Base-by-base conservation (phyloP, 1,140 invertebrate genomes). In the Trachymyrmex septentrionalis region DNA sequence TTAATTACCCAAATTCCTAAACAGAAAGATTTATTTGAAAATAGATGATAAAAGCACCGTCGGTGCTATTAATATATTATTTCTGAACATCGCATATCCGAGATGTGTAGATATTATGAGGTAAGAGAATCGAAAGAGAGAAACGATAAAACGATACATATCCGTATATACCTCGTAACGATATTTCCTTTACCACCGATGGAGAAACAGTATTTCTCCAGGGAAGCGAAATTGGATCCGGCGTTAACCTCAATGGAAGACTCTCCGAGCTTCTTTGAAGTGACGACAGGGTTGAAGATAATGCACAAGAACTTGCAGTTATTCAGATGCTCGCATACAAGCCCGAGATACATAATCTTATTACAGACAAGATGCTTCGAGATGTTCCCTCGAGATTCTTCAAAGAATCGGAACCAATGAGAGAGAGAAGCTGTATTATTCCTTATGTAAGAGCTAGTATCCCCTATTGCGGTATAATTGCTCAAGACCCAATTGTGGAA, bases 201-300 rank as follows among this genome's bases (percentile, higher is more conserved):
- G 19, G 48, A 81, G 38, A 3, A 69, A 34, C 64, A 69, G 48
- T 71, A 81, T 34, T 80, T 80, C 44, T 57, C 27, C 7, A 44
- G 16, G 57, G 57, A 63, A 44, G 63, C 61, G 21, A 81, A 81
- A 81, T 81, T 81, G 61, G 64, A 80, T 80, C 61, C 44, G 19
- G 19, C 76, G 44, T 64, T 78, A 78, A 78, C 76, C 76, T 67
- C 76, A 53, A 80, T 53, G 27, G 63, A 81, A 55, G 27, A 59
- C 14, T 38, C 14, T 24, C 14, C n/a, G n/a, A 69, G 64, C 6
- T 38, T 71, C 21, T 81, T 59, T 69, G 30, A 81, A 10, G n/a
- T n/a, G 16, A 59, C 21, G 30, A 38, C 53, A 44, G n/a, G 34
- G 73, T 44, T 61, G 55, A 63, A 44, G 48, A 63, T 63, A 63